Evolutionary conservation across 2,888 invertebrate species (phyloP).

Genomic region (Trilocha varians): DNA sequence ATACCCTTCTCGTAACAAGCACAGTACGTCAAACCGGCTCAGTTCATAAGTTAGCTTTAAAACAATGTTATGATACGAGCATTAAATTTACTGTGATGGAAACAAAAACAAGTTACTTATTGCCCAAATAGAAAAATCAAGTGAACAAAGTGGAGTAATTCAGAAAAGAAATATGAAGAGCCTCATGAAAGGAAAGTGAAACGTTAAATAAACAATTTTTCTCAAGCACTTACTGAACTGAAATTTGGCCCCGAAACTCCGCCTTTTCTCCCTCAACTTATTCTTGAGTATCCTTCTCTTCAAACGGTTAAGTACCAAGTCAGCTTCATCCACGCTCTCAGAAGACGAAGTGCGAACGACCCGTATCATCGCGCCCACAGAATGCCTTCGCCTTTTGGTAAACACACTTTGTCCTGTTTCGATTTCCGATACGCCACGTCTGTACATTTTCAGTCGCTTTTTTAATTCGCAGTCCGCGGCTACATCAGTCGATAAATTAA

Average conservation of each 20-base stretch:
- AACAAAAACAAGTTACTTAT: no score
- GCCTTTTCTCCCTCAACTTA: constrained; percentile 61
- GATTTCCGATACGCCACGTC: constrained; percentile 65
- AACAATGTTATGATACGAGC: no score
- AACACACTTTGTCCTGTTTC: constrained; percentile 38
- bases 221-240: constrained; percentile 43
- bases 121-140: no score
- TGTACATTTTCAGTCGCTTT: constrained; percentile 65
- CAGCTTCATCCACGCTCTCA: constrained; percentile 68
- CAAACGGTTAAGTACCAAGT: constrained; percentile 61
- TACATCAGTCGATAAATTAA: constrained; percentile 53
- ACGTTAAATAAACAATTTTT: background rate
- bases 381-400: constrained; percentile 50
- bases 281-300: constrained; percentile 67
- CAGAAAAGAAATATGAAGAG: background rate
- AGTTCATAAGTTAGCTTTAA: no score
- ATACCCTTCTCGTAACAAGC: no score
- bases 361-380: constrained; percentile 41
- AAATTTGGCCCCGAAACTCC: constrained; percentile 44
- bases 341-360: constrained; percentile 57
- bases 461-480: constrained; percentile 62
- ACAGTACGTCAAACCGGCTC: no score
- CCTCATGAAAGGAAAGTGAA: background rate
- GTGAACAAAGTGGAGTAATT: no score
- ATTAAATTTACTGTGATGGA: no score